Evolutionary conservation across 2,888 invertebrate species (phyloP).

Genomic region (Griposia aprilina): DNA sequence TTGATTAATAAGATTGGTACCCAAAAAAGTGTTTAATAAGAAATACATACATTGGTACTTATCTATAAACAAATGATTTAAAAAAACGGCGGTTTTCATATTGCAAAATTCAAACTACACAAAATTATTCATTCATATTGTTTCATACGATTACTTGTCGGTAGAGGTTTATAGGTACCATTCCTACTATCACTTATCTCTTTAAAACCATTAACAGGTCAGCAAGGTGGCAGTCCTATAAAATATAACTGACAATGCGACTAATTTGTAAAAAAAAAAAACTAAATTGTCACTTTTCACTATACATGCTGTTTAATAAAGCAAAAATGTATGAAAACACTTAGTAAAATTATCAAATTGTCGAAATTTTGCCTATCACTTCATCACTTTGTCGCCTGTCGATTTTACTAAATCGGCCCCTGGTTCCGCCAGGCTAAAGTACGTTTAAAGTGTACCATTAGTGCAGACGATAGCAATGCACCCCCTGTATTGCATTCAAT

Average conservation of each 20-base stretch:
- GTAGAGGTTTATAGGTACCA: neutral
- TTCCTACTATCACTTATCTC: neutral
- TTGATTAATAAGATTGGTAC: neutral
- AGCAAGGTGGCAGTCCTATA: neutral
- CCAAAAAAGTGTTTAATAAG: neutral
- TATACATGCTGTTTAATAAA: neutral
- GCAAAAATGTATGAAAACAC: neutral
- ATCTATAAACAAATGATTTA: neutral
- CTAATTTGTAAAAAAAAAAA: neutral
- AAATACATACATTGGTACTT: no score
- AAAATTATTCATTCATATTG: neutral
- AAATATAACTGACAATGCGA: neutral
- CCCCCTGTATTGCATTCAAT: conserved; percentile 34
- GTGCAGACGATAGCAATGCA: conserved; percentile 16
- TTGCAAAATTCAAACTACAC: neutral
- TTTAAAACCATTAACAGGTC: neutral
- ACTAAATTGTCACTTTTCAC: neutral
- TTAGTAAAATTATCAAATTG: neutral
- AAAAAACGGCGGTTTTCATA: neutral
- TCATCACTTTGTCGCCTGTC: neutral
- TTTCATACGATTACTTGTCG: neutral
- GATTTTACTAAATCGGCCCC: neutral
- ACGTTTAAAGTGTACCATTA: neutral
- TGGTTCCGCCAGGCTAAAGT: neutral
- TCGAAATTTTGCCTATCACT: neutral